phyloP scores from a whole-genome alignment of 2,113 vertebrate species.

The Plestiodon gilberti region DNA sequence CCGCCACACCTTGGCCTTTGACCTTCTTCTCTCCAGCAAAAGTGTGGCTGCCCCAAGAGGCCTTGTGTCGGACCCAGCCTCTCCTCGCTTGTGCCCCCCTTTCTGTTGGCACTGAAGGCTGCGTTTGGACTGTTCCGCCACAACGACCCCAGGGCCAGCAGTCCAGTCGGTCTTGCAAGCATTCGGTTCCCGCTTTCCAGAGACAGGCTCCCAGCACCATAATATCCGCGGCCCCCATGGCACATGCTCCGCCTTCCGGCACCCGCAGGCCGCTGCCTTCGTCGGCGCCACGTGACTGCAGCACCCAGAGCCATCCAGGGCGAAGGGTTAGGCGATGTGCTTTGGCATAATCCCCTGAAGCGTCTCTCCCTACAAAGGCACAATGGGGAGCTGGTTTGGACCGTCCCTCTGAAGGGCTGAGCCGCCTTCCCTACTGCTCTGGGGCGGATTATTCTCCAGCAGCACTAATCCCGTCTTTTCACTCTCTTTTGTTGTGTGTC shows the following conservation, averaged over 20 bases:
- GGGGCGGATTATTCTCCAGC: neutral
- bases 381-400: neutral
- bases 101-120: no score
- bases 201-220: no score
- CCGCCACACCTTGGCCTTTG: no score
- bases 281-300: neutral
- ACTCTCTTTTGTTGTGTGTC: neutral
- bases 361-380: neutral
- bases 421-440: neutral
- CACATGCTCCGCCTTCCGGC: no score
- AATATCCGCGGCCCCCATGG: neutral
- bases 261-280: no score
- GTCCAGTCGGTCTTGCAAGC: neutral
- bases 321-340: neutral
- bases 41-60: no score
- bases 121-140: no score
- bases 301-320: neutral
- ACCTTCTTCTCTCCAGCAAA: no score
- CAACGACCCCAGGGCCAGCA: no score
- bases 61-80: no score
- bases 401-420: neutral
- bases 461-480: neutral
- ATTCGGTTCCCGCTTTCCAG: neutral
- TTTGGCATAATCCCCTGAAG: neutral
- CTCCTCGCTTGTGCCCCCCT: no score